Percentiles rank a stretch among this genome's conserved stretches.
Evolutionary conservation across 2,888 invertebrate genomes (phyloP).

Genomic region (Caenorhabditis macrosperma): DNA sequence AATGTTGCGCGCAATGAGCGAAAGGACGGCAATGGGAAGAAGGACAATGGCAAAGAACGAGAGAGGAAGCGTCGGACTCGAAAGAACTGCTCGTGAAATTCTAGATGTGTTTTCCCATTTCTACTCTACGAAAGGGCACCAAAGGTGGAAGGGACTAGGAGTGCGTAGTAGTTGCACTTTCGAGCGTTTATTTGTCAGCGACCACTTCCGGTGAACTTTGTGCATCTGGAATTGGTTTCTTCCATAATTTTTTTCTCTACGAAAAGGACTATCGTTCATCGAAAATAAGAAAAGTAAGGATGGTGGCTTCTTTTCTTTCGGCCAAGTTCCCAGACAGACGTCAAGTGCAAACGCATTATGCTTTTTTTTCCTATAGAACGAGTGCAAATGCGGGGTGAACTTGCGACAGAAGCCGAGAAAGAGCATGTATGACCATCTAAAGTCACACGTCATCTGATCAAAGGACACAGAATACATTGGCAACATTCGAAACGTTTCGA

Average conservation of each 20-base stretch:
- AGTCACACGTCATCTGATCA: slow-evolving; percentile 19
- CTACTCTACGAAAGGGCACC: neutral
- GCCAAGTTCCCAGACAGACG: too few relatives aligned
- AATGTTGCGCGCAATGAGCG: slow-evolving; percentile 36
- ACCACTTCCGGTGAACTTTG: neutral
- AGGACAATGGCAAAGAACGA: neutral
- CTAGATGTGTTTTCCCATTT: neutral
- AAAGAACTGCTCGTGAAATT: slow-evolving; percentile 25
- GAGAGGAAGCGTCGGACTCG: neutral
- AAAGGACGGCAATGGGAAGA: neutral
- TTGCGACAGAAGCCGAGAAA: neutral
- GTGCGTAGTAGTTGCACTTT: neutral
- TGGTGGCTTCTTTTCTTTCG: neutral
- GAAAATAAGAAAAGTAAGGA: neutral
- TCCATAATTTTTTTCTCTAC: too few relatives aligned
- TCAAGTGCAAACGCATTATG: slow-evolving; percentile 35
- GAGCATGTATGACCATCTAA: slow-evolving; percentile 1
- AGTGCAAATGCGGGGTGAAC: slow-evolving; percentile 26
- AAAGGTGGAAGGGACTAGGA: neutral
- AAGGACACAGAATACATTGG: neutral
- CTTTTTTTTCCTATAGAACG: neutral
- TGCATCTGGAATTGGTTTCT: too few relatives aligned
- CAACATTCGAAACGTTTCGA: neutral
- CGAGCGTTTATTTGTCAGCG: neutral
- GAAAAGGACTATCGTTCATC: too few relatives aligned